Percentiles rank a stretch among this genome's conserved stretches.
Evolutionary conservation across 2,113 vertebrate genomes (phyloP).

Genomic region (Accipiter virgatus): DNA sequence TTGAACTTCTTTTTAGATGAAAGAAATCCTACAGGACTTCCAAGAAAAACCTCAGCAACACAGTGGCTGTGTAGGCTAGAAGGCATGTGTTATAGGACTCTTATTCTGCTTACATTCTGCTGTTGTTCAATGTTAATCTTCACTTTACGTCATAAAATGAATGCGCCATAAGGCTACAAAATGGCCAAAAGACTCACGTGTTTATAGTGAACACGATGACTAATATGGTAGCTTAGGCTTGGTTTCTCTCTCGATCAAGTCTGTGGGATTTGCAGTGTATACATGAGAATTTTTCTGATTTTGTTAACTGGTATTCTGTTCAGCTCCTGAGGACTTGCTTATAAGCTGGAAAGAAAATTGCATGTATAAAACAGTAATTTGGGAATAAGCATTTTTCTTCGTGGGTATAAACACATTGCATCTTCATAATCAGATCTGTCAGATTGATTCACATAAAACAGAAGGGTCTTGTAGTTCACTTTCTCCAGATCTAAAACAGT

Average conservation of each 20-base stretch:
- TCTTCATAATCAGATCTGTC: not conserved
- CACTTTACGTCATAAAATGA: not conserved
- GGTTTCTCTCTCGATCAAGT: not conserved
- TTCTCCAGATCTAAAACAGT: not conserved
- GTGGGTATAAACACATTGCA: not conserved
- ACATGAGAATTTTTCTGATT: not conserved
- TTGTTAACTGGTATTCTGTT: not conserved
- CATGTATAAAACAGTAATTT: not conserved
- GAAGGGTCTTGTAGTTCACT: not conserved
- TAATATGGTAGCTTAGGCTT: not conserved
- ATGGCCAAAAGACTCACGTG: not conserved
- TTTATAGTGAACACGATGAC: not conserved
- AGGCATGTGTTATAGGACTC: not conserved
- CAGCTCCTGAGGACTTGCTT: not conserved
- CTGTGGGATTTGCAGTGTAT: not conserved
- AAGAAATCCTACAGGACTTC: not conserved
- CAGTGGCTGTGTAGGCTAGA: not conserved
- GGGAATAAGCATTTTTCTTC: not conserved
- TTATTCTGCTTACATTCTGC: not conserved
- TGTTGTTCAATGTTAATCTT: not conserved
- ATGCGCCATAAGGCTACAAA: not conserved
- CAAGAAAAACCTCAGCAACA: not conserved
- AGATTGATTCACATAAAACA: not conserved
- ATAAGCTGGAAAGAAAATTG: not conserved
- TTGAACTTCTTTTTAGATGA: not conserved